Conservation (phyloP, 2,797 vertebrate species). For the Atherinosoma microstoma region DNA sequence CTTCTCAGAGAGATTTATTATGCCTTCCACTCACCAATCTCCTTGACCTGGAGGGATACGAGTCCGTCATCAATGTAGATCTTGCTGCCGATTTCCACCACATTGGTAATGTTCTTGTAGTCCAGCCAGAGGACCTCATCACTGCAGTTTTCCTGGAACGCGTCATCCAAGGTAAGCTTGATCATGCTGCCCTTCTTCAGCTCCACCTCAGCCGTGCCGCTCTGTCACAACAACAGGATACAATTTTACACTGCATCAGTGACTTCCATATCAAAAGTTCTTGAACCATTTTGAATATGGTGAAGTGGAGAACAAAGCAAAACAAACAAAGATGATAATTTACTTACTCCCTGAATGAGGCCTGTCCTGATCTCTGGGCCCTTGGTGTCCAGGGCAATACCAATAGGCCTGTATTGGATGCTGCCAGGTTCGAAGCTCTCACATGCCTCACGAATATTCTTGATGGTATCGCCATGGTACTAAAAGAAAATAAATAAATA, state of each 20-base stretch:
- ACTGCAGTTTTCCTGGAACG: conserved; percentile 90
- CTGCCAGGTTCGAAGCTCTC: conserved; percentile 95
- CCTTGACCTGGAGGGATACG: conserved; percentile 92
- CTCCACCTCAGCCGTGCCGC: conserved; percentile 95
- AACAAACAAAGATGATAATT: not conserved
- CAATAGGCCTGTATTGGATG: conserved; percentile 94
- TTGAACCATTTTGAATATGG: not conserved
- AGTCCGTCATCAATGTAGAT: conserved; percentile 97
- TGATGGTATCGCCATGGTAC: conserved; percentile 94
- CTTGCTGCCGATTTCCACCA: conserved; percentile 93
- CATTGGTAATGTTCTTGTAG: conserved; percentile 95
- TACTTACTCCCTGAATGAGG: conserved; percentile 94
- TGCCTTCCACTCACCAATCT: conserved; percentile 84
- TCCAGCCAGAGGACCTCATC: conserved; percentile 92
- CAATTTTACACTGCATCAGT: not conserved
- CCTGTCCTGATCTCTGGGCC: conserved; percentile 98
- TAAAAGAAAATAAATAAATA: conserved; percentile 50
- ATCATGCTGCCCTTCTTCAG: conserved; percentile 90
- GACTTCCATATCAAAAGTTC: not conserved
- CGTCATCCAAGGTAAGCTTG: conserved; percentile 91
- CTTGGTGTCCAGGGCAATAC: conserved; percentile 97
- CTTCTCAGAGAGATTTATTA: not conserved
- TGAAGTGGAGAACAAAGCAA: not conserved
- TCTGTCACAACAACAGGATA: conserved; percentile 79
- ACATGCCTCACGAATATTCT: conserved; percentile 92